Evolutionary conservation across 2,888 invertebrate species (phyloP).

Genomic region (Dermolepida albohirtum): DNA sequence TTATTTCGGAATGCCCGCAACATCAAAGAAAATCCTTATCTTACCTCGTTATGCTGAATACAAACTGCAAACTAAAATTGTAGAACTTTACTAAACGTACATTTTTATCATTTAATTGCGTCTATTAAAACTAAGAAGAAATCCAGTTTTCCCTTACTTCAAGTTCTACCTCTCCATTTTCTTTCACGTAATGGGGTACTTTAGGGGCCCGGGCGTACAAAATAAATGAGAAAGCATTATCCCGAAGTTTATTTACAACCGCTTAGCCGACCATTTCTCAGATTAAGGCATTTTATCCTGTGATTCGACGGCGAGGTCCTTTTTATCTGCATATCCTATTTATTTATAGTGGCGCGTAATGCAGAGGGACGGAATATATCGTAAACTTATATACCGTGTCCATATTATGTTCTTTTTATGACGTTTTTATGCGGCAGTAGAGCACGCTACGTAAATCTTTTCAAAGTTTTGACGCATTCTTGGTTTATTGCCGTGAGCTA

Average conservation of each 20-base stretch:
- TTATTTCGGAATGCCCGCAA: too few relatives aligned
- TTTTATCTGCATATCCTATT: neutral
- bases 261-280: conserved; percentile 13
- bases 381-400: too few relatives aligned
- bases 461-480: too few relatives aligned
- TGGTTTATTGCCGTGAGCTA: too few relatives aligned
- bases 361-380: too few relatives aligned
- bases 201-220: neutral
- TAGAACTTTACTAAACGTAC: neutral
- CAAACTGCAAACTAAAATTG: neutral
- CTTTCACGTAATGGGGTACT: neutral
- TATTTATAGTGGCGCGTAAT: too few relatives aligned
- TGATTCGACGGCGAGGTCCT: neutral
- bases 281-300: conserved; percentile 14
- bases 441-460: too few relatives aligned
- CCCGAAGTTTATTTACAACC: conserved; percentile 6
- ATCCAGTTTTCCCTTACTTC: neutral
- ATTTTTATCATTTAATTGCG: neutral
- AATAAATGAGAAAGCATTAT: conserved; percentile 2
- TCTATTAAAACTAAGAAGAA: neutral
- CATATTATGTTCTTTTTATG: too few relatives aligned
- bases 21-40: too few relatives aligned
- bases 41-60: neutral
- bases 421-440: too few relatives aligned
- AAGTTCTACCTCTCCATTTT: neutral